A percentile compares a stretch with the other conserved stretches of the same genome.
These are phyloP conservation scores for Bombus balteatus DNA, from an alignment of 1,140 invertebrate species.

Conservation along the genomic window DNA sequence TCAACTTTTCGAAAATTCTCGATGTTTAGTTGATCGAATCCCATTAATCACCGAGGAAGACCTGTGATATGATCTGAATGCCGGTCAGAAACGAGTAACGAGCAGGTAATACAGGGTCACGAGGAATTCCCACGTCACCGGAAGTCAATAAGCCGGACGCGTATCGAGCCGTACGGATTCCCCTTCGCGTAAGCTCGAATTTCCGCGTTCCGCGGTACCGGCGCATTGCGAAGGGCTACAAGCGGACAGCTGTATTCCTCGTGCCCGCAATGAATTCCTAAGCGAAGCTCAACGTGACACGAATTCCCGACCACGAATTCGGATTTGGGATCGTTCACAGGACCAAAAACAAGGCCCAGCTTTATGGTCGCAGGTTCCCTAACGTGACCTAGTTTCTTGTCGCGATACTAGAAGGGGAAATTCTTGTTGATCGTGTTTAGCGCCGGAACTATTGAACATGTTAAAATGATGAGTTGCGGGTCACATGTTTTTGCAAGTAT, in stretches of 20 bases:
- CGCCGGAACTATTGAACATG: neutral
- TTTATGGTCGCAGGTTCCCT: neutral
- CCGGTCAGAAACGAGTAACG: slow-evolving; percentile 30
- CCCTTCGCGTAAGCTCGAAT: slow-evolving; percentile 61
- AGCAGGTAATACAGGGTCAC: slow-evolving; percentile 42
- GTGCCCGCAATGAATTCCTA: slow-evolving; percentile 46
- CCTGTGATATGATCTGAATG: neutral
- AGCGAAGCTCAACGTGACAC: slow-evolving; percentile 33
- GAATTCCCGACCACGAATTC: slow-evolving; percentile 18
- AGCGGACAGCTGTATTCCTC: slow-evolving; percentile 52
- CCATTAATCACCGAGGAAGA: neutral
- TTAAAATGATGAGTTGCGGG: neutral
- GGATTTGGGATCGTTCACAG: neutral
- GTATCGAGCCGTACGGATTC: slow-evolving; percentile 47
- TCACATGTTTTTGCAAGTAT: neutral
- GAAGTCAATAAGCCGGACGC: slow-evolving; percentile 65
- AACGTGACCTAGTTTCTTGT: neutral
- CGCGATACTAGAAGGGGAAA: neutral
- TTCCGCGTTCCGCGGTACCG: slow-evolving; percentile 59
- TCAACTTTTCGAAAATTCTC: neutral
- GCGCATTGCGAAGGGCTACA: slow-evolving; percentile 30
- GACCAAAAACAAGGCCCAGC: slow-evolving; percentile 23
- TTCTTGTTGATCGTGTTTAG: neutral
- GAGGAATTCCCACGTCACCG: slow-evolving; percentile 52
- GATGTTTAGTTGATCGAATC: neutral